Evolutionary conservation across 92 coral and sea anemone species (phyloP).

Genomic region (Hydrozoanthus gracilis): DNA sequence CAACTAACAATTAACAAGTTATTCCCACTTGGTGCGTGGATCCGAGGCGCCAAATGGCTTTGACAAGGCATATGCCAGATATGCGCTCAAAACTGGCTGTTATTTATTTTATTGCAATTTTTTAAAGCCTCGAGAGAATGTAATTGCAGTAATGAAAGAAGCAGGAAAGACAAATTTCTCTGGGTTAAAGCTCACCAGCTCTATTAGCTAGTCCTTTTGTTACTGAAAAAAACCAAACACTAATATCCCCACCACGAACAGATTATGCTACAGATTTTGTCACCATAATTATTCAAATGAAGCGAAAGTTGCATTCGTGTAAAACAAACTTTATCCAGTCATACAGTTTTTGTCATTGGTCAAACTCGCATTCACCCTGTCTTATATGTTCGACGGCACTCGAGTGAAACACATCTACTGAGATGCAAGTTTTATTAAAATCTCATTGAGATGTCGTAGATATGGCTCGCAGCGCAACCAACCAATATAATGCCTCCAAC

Average conservation of each 20-base stretch:
- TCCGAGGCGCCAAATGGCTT: conserved; percentile 77
- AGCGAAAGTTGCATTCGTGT: conserved; percentile 34
- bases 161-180: neutral
- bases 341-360: neutral
- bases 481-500: conserved; percentile 61
- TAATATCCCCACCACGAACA: conserved; percentile 29
- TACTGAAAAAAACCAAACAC: conserved; percentile 2
- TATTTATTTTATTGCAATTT: conserved; percentile 77
- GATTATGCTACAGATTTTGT: conserved; percentile 14
- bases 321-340: conserved; percentile 17
- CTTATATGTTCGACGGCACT: conserved; percentile 11
- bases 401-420: conserved; percentile 19
- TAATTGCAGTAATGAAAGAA: conserved; percentile 51
- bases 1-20: conserved; percentile 94
- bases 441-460: conserved; percentile 59
- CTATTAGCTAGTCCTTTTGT: conserved; percentile 7
- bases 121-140: conserved; percentile 55
- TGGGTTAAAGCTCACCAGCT: neutral
- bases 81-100: conserved; percentile 68
- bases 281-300: conserved; percentile 20
- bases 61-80: conserved; percentile 45
- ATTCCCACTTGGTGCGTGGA: conserved; percentile 88
- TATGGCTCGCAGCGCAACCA: conserved; percentile 54
- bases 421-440: conserved; percentile 45
- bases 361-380: conserved; percentile 16